Percentiles rank a stretch among this genome's conserved stretches.
phyloP scores from a whole-genome alignment of 2,113 vertebrate genomes.

The Leucosticte australis region DNA sequence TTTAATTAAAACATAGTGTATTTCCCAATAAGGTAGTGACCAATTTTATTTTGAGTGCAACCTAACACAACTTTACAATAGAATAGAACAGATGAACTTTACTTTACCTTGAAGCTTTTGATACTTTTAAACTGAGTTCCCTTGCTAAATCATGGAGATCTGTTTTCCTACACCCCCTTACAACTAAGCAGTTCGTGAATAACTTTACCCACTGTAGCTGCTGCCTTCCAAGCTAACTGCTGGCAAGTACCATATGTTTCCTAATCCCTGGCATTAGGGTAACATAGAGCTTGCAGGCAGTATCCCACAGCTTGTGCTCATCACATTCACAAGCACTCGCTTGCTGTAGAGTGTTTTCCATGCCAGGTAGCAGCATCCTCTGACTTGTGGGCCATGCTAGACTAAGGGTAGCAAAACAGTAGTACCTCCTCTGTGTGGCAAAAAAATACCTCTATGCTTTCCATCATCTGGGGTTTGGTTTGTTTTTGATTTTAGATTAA shows the following conservation, averaged over 20 bases:
- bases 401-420: not conserved
- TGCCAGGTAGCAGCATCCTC: not conserved
- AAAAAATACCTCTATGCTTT: not conserved
- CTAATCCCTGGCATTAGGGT: not conserved
- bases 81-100: not conserved
- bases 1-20: slow-evolving; percentile 13
- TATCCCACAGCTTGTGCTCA: not conserved
- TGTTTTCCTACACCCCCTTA: not conserved
- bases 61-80: not conserved
- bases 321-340: accelerated
- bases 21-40: slow-evolving; percentile 14
- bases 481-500: not conserved
- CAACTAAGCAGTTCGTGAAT: not conserved
- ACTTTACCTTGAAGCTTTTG: not conserved
- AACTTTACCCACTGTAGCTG: not conserved
- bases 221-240: not conserved
- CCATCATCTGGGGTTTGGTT: not conserved
- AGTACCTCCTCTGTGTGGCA: not conserved
- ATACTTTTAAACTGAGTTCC: not conserved
- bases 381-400: not conserved
- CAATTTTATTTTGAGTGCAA: not conserved
- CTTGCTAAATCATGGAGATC: not conserved
- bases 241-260: not conserved
- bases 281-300: not conserved
- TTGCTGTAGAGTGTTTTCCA: not conserved